Evolutionary conservation across 2,797 vertebrate genomes (phyloP), one percentile per base, ranked within the genome.

Genomic region (Takifugu rubripes): DNA sequence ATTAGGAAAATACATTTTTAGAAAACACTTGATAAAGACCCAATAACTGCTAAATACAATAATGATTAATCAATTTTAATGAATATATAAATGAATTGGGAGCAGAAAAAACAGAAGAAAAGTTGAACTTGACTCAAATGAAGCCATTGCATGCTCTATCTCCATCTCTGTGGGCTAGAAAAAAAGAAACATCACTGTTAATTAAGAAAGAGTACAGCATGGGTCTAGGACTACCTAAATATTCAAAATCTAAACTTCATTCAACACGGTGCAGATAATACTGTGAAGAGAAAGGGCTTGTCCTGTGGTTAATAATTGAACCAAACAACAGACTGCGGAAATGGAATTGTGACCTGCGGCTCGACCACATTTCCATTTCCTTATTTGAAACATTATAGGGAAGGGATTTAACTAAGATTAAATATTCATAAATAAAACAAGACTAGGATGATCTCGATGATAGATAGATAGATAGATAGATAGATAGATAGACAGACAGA

Each of bases 231-330:
- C 47, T 11, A 6, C 9, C 8, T 49, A 10, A 1, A 3, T 49
- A 11, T 8, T 54, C 21, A 49, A 1, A 29, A 29, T n/a, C 40
- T 8, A 5, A 1, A 10, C 6, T 12, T 21, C 3, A 5, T 17
- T n/a, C 6, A n/a, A 46, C 51, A n/a, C 3, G 21, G 21, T 51
- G 21, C 7, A 15, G 15, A 49, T 50, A 17, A 29, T 4, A 33
- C 47, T 79, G 70, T 72, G 75, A 42, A 48, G 75, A 68, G 52
- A 42, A 3, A 46, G 5, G 55, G 62, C 24, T 54, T 24, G 59
- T 62, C 48, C 24, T 25, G 15, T 40, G 17, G 82, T 83, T 76
- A 84, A 84, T 84, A 46, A 70, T 82, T 74, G 17, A 60, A 36
- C 29, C 49, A 31, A 2, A 14, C 78, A 81, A 33, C 33, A 74